These are phyloP conservation scores for Uromys caudimaculatus DNA, from an alignment of 2,797 vertebrate genomes.

Conservation along the genomic window DNA sequence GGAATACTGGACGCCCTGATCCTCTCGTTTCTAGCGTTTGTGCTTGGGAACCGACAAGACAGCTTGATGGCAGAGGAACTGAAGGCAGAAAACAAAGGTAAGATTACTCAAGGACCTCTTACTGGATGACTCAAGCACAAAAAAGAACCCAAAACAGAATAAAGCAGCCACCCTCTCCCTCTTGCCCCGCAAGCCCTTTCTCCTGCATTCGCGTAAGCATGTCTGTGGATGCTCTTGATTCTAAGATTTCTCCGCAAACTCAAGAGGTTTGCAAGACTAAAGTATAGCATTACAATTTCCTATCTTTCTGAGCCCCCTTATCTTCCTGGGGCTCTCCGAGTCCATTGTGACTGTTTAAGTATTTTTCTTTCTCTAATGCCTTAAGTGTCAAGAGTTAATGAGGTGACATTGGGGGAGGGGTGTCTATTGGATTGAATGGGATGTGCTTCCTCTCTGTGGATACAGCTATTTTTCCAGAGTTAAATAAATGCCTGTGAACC, in stretches of 20 bases:
- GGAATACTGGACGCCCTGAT: conserved; percentile 99
- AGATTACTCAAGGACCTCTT: conserved; percentile 75
- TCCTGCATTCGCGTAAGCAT: neutral
- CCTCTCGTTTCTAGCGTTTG: conserved; percentile 98
- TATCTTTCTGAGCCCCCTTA: neutral
- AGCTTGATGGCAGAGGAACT: conserved; percentile 97
- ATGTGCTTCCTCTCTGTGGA: neutral
- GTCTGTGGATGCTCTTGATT: conserved; percentile 44
- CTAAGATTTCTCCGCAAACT: neutral
- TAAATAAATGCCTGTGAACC: neutral
- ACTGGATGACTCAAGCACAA: conserved; percentile 33
- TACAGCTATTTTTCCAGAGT: neutral
- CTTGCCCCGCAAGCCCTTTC: conserved; percentile 54
- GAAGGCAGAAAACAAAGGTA: conserved; percentile 98
- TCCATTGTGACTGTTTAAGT: neutral
- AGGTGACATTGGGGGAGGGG: neutral
- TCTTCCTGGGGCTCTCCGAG: neutral
- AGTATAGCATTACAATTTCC: neutral
- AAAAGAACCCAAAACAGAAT: neutral
- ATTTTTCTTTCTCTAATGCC: neutral
- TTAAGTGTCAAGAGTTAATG: neutral
- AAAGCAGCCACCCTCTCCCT: neutral
- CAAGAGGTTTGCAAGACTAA: neutral
- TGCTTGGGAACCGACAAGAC: conserved; percentile 98
- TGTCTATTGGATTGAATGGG: neutral